Evolutionary conservation across 2,113 vertebrate genomes (phyloP).

Genomic region (Corvus moneduloides): DNA sequence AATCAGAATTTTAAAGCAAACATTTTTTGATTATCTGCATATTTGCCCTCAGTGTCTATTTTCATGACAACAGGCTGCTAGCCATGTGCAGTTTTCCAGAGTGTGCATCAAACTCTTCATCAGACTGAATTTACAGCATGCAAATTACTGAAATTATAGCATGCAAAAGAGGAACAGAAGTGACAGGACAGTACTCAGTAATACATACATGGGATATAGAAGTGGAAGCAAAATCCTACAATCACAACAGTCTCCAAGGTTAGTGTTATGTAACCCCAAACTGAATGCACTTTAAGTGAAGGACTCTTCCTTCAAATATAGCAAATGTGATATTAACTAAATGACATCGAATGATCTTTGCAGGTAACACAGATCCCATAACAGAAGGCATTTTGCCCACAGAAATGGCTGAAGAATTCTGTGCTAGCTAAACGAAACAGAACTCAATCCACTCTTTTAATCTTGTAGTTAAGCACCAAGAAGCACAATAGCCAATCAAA

Average conservation of each 20-base stretch:
- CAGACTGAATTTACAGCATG: neutral
- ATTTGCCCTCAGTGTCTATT: neutral
- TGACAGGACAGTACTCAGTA: neutral
- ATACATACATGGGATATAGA: neutral
- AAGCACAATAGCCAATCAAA: neutral
- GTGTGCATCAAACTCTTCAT: neutral
- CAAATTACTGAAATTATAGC: neutral
- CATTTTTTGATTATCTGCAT: neutral
- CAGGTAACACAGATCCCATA: fast-evolving
- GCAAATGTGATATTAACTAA: neutral
- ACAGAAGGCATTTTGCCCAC: neutral
- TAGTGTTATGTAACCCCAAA: neutral
- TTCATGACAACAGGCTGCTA: neutral
- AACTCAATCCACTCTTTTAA: neutral
- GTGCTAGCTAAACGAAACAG: neutral
- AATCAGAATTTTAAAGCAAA: neutral
- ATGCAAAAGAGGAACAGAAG: neutral
- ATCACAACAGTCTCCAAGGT: neutral
- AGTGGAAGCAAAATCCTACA: constrained; percentile 5
- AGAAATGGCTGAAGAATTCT: neutral
- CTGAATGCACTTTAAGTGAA: neutral
- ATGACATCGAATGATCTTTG: neutral
- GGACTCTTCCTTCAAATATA: neutral
- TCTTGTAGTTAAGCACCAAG: neutral
- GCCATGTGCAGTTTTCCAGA: neutral